phyloP scores from a whole-genome alignment of 1,140 invertebrate genomes.

The Agrypnia vestita region DNA sequence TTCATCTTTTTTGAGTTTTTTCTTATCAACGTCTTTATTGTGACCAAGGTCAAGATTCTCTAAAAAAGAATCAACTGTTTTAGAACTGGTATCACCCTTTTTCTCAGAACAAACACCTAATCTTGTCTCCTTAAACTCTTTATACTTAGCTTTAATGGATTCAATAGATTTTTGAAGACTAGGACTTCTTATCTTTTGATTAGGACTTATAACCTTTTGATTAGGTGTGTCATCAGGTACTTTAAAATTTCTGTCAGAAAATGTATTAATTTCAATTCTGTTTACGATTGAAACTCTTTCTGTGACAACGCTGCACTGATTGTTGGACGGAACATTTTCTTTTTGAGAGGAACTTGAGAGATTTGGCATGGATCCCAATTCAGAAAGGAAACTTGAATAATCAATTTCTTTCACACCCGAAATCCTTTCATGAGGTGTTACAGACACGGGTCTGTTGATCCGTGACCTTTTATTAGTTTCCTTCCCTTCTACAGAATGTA shows the following conservation, averaged over 20 bases:
- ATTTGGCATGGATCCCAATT: constrained; percentile 38
- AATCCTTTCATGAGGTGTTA: constrained; percentile 24
- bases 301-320: not conserved
- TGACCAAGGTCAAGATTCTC: constrained; percentile 24
- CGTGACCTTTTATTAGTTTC: not conserved
- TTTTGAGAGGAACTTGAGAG: constrained; percentile 31
- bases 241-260: constrained; percentile 5
- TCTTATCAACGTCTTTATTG: not conserved
- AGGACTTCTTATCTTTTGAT: constrained; percentile 16
- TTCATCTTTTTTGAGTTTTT: constrained; percentile 2
- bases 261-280: not conserved
- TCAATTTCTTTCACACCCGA: constrained; percentile 49
- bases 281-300: constrained; percentile 16
- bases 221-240: constrained; percentile 9
- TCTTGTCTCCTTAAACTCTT: constrained; percentile 30
- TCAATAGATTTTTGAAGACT: constrained; percentile 16
- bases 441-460: constrained; percentile 13
- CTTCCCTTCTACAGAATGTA: not conserved
- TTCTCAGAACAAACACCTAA: not conserved
- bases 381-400: constrained; percentile 47
- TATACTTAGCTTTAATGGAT: constrained; percentile 5
- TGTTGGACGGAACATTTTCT: constrained; percentile 28
- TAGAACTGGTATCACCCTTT: not conserved
- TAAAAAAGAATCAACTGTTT: constrained; percentile 42
- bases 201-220: no score